Percentiles rank a stretch among this genome's conserved stretches.
phyloP scores from a whole-genome alignment of 2,113 vertebrate genomes.

The Tympanuchus pallidicinctus region DNA sequence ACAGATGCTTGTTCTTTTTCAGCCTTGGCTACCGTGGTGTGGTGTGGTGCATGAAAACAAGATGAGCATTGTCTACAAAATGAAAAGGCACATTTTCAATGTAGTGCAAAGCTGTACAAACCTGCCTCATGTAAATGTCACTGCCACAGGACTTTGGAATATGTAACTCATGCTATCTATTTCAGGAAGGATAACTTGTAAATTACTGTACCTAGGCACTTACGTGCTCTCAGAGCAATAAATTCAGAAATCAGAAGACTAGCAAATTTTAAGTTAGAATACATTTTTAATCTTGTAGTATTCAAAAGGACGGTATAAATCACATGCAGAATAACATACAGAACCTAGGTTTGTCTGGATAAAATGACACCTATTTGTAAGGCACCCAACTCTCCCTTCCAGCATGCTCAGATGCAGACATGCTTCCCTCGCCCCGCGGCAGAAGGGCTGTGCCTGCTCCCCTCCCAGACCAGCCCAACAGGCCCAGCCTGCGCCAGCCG shows the following conservation, averaged over 20 bases:
- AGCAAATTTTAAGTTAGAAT: background rate
- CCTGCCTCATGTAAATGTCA: background rate
- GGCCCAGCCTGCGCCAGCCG: background rate
- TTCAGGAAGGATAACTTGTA: background rate
- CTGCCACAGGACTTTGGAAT: background rate
- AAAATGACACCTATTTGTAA: background rate
- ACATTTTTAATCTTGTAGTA: background rate
- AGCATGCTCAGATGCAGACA: background rate
- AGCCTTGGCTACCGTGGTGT: accelerated
- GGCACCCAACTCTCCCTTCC: slow-evolving; percentile 5
- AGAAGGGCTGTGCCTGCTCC: background rate
- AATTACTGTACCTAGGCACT: background rate
- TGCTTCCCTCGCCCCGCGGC: background rate
- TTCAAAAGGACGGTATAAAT: background rate
- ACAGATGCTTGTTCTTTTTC: accelerated
- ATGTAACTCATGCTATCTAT: accelerated
- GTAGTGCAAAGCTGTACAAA: background rate
- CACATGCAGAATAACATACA: background rate
- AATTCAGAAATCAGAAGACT: background rate
- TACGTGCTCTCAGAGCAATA: background rate
- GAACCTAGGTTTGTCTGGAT: background rate
- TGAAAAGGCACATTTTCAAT: background rate
- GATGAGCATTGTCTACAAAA: accelerated
- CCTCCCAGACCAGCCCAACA: slow-evolving; percentile 10
- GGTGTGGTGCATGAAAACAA: background rate